Base-by-base conservation (phyloP, 1,140 invertebrate genomes). In the Drosophila tropicalis region DNA sequence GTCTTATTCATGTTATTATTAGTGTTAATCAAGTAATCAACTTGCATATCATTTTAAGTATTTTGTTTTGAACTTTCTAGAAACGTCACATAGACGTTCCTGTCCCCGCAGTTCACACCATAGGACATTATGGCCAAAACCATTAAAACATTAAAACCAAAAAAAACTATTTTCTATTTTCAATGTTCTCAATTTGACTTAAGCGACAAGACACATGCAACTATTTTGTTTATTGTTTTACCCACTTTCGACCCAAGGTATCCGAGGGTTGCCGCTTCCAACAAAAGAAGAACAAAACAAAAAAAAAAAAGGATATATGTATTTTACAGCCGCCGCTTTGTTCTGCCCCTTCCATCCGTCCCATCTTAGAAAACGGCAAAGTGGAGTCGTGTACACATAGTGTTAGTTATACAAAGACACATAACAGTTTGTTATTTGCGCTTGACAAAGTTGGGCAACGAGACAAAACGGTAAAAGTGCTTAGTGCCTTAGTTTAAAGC, bases 401-500 rank as follows among this genome's bases (percentile, higher is more conserved):
- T 89, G 84, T 89, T 90, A 84, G 84, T 89, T 89, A 51, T 51
- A 89, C 77, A 84, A 81, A 17, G 84, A 69, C 77, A 81, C 85
- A 89, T 89, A 84, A 89, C 85, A 89, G 81, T 89, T 89, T 89
- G 84, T 89, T 89, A 81, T 81, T 68, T 81, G 70, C 84, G 84
- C 77, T 89, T 89, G 84, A 89, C 84, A 89, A 89, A 89, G 85
- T 89, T 89, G 84, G 76, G 77, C 67, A 67, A 55, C 72, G 73
- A 76, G 73, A 76, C 73, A 64, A 60, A 51, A 71, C 67, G 58
- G 70, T 75, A 84, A 84, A 84, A 84, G 84, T 83, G 84, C 84
- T 89, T 89, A 89, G 84, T 84, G 84, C 84, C 84, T 89, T 89
- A 81, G 80, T 89, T 89, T 89, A 89, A 79, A 89, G 80, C 84